phyloP scores from a whole-genome alignment of 2,797 vertebrate species.

The Gymnoscopelus braueri region DNA sequence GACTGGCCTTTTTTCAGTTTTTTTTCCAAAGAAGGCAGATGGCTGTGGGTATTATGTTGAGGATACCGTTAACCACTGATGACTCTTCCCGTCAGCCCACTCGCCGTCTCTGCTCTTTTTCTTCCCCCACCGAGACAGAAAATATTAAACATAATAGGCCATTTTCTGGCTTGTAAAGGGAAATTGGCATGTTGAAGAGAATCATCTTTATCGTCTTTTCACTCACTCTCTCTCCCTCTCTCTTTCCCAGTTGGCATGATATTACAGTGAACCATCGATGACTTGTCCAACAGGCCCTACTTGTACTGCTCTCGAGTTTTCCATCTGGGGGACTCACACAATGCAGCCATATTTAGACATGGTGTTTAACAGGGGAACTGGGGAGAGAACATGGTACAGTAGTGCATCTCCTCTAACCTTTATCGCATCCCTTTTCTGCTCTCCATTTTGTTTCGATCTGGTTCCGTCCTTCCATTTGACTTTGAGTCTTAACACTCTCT shows the following conservation, averaged over 20 bases:
- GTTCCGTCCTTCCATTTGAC: neutral
- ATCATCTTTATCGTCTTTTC: constrained; percentile 37
- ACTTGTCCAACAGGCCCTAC: constrained; percentile 6
- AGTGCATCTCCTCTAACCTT: no score
- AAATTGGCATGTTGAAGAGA: constrained; percentile 34
- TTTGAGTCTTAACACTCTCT: no score
- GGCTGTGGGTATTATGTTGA: constrained; percentile 67
- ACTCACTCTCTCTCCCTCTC: constrained; percentile 32
- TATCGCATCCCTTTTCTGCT: no score
- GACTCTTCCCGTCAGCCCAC: constrained; percentile 70
- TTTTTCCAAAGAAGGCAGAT: constrained; percentile 65
- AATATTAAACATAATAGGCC: constrained; percentile 64
- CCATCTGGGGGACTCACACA: constrained; percentile 3
- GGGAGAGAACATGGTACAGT: neutral
- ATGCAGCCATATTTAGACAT: neutral
- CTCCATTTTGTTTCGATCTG: neutral
- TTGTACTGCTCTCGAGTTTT: constrained; percentile 2
- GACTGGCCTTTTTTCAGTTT: constrained; percentile 36
- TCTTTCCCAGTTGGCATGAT: neutral
- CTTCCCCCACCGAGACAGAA: constrained; percentile 56
- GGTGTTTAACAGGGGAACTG: neutral
- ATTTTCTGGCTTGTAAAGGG: constrained; percentile 49
- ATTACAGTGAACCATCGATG: neutral
- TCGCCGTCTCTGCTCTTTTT: constrained; percentile 65
- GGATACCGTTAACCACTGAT: constrained; percentile 67